phyloP scores from a whole-genome alignment of 2,113 vertebrate species.

The Plestiodon gilberti region DNA sequence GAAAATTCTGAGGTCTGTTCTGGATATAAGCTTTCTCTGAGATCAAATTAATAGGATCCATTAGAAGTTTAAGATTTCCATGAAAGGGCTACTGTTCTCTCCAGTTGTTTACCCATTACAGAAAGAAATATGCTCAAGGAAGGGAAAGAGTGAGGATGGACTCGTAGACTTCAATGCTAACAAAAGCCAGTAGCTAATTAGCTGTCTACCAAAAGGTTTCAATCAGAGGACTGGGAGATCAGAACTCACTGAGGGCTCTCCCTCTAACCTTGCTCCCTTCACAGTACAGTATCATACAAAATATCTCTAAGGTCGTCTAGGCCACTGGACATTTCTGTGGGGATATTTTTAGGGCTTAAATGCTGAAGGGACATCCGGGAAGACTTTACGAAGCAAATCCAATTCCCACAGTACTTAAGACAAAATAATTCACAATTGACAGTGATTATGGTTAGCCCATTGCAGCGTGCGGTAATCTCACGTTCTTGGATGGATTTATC shows the following conservation, averaged over 20 bases:
- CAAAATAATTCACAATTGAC: conserved; percentile 37
- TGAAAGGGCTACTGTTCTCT: conserved; percentile 25
- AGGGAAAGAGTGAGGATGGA: neutral
- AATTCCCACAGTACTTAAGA: conserved; percentile 62
- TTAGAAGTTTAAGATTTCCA: neutral
- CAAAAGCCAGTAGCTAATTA: neutral
- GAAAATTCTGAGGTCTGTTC: neutral
- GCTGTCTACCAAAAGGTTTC: neutral
- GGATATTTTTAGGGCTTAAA: conserved; percentile 57
- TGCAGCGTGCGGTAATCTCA: conserved; percentile 46
- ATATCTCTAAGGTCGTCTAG: neutral
- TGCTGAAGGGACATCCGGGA: conserved; percentile 52
- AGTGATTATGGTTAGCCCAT: conserved; percentile 5
- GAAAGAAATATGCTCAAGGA: neutral
- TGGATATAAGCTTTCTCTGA: conserved; percentile 7
- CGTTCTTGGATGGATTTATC: conserved; percentile 48
- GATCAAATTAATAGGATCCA: neutral
- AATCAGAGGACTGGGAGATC: neutral
- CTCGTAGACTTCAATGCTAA: conserved; percentile 32
- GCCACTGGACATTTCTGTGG: conserved; percentile 16
- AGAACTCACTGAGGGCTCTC: conserved; percentile 33
- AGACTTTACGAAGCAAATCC: conserved; percentile 49
- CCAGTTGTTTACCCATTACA: fast-evolving
- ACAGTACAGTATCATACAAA: conserved; percentile 28
- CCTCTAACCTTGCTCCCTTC: conserved; percentile 13